These are phyloP conservation scores for Ornithorhynchus anatinus DNA, from an alignment of 2,113 vertebrate species.

Conservation along the genomic window DNA sequence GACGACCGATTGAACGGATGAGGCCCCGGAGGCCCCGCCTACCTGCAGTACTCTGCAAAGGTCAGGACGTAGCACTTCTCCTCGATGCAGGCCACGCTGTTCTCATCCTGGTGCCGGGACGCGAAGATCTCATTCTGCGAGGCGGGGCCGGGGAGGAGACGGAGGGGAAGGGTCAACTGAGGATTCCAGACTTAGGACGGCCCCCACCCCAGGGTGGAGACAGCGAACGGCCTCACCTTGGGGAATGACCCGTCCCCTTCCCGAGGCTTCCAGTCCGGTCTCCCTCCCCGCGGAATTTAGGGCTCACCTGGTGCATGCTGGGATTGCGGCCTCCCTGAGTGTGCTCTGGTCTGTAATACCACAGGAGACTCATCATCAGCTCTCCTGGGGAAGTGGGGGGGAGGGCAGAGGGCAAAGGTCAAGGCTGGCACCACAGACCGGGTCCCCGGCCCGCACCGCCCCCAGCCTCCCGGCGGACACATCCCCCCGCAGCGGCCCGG, in stretches of 20 bases:
- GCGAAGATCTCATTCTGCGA: slow-evolving; percentile 97
- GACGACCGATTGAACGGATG: too few species aligned
- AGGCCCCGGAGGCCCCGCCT: too few species aligned
- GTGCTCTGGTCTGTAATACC: slow-evolving; percentile 99
- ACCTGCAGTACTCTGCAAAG: slow-evolving; percentile 99
- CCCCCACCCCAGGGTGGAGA: background rate
- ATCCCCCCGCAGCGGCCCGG: too few species aligned
- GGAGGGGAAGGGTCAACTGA: background rate
- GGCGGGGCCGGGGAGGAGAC: slow-evolving; percentile 10
- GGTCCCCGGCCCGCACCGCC: too few species aligned
- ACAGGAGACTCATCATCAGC: slow-evolving; percentile 99
- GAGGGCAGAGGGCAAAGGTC: too few species aligned
- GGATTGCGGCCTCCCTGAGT: slow-evolving; percentile 93
- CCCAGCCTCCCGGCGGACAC: too few species aligned
- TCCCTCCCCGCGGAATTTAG: background rate
- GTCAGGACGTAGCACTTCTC: slow-evolving; percentile 98
- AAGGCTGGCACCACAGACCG: too few species aligned
- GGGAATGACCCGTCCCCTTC: background rate
- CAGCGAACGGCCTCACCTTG: background rate
- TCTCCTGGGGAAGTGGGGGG: slow-evolving; percentile 86
- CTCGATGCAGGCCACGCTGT: slow-evolving; percentile 98
- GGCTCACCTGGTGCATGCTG: slow-evolving; percentile 92
- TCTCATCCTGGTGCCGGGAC: slow-evolving; percentile 96
- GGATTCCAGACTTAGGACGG: background rate
- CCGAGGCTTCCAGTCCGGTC: background rate